These are phyloP conservation scores for Cyanocitta stelleri DNA, from an alignment of 2,113 vertebrate genomes.

Conservation along the genomic window DNA sequence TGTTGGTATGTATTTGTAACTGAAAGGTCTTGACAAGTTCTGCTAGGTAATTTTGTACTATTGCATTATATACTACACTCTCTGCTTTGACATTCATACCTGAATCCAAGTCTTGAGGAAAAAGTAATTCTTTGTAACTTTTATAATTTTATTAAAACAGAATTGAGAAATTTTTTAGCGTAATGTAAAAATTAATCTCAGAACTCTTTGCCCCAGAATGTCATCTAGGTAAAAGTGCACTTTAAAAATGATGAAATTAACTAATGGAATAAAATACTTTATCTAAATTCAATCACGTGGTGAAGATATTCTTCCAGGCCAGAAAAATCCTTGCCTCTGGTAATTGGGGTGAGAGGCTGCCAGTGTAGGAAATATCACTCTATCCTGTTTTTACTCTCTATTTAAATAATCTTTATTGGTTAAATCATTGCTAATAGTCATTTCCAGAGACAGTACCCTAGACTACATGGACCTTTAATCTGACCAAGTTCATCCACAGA, in stretches of 20 bases:
- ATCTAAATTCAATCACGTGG: fast-evolving
- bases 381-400: neutral
- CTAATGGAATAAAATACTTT: neutral
- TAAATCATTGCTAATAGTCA: neutral
- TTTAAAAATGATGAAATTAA: neutral
- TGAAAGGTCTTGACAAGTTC: neutral
- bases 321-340: neutral
- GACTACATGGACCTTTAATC: neutral
- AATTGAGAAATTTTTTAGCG: neutral
- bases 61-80: neutral
- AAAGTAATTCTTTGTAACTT: neutral
- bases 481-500: neutral
- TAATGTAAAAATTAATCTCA: neutral
- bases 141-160: neutral
- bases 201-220: neutral
- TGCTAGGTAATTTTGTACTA: neutral
- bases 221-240: neutral
- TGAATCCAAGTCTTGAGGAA: neutral
- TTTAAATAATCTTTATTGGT: neutral
- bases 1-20: neutral
- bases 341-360: neutral
- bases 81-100: neutral
- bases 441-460: neutral
- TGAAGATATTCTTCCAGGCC: neutral
- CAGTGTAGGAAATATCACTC: neutral